These are phyloP conservation scores for Temnothorax ravouxi DNA, from an alignment of 2,888 invertebrate species.

Conservation along the genomic window DNA sequence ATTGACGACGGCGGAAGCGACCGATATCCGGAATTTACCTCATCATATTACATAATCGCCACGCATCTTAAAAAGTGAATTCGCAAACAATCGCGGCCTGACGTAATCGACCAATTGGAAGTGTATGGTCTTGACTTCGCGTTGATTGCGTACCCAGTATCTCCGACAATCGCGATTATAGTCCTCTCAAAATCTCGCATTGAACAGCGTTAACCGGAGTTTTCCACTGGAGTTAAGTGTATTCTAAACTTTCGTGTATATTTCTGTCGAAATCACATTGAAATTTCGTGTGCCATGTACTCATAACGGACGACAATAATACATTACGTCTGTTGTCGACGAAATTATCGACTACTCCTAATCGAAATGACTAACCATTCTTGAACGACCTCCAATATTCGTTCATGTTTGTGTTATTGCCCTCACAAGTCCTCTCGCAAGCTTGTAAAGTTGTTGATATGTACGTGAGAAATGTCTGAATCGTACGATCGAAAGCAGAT, in stretches of 20 bases:
- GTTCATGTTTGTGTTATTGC: constrained; percentile 27
- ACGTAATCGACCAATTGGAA: constrained; percentile 38
- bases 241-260: background rate
- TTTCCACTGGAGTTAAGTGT: background rate
- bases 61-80: constrained; percentile 30
- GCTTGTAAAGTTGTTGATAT: constrained; percentile 6
- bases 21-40: constrained; percentile 13
- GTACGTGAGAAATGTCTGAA: background rate
- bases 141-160: background rate
- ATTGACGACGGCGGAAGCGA: constrained; percentile 18
- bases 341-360: background rate
- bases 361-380: background rate
- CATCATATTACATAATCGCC: constrained; percentile 32
- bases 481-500: background rate
- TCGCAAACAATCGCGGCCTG: constrained; percentile 42
- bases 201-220: background rate
- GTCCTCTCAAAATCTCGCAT: background rate
- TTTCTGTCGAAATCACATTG: background rate
- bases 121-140: background rate
- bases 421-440: background rate
- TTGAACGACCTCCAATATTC: constrained; percentile 12
- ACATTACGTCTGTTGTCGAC: background rate
- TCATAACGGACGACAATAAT: background rate
- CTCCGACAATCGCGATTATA: constrained; percentile 3
- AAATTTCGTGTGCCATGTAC: background rate